Percentiles rank a stretch among this genome's conserved stretches.
Conservation (phyloP, 2,888 invertebrate genomes). For the Drosophila austrosaltans region DNA sequence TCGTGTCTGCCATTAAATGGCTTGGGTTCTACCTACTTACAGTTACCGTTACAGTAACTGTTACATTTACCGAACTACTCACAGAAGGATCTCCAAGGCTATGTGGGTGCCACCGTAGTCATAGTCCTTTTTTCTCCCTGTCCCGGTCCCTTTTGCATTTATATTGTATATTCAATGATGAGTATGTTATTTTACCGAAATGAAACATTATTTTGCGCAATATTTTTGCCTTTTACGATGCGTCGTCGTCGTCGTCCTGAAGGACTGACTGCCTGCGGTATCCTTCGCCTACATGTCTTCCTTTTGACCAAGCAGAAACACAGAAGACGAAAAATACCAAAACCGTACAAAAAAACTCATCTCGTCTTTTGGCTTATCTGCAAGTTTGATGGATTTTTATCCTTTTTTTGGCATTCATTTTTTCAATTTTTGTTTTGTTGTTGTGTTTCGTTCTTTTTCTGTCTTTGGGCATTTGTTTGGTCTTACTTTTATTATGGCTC, state of each 20-base stretch:
- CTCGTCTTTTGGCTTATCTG: slow-evolving; percentile 72
- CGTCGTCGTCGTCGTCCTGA: slow-evolving; percentile 40
- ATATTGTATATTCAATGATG: slow-evolving; percentile 65
- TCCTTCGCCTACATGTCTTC: slow-evolving; percentile 11
- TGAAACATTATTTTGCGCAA: slow-evolving; percentile 65
- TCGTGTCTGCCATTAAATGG: slow-evolving; percentile 21
- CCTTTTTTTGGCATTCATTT: slow-evolving; percentile 53
- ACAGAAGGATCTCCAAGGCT: neutral
- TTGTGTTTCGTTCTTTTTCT: slow-evolving; percentile 1
- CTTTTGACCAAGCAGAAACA: slow-evolving; percentile 8
- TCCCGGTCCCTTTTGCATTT: slow-evolving; percentile 43
- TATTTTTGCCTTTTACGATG: slow-evolving; percentile 67
- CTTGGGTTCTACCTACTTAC: slow-evolving; percentile 19
- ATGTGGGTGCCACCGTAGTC: neutral
- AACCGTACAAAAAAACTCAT: slow-evolving; percentile 44
- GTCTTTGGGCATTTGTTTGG: slow-evolving; percentile 1
- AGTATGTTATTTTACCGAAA: slow-evolving; percentile 71
- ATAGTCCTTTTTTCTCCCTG: slow-evolving; percentile 11
- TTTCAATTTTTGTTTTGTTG: slow-evolving; percentile 10
- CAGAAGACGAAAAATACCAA: neutral
- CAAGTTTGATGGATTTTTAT: slow-evolving; percentile 78
- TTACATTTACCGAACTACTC: slow-evolving; percentile 20
- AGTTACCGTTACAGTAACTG: slow-evolving; percentile 19
- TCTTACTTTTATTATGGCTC: slow-evolving; percentile 39
- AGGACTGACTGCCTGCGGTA: slow-evolving; percentile 13